phyloP scores from a whole-genome alignment of 2,888 invertebrate genomes.

The Sarcophaga carnaria region DNA sequence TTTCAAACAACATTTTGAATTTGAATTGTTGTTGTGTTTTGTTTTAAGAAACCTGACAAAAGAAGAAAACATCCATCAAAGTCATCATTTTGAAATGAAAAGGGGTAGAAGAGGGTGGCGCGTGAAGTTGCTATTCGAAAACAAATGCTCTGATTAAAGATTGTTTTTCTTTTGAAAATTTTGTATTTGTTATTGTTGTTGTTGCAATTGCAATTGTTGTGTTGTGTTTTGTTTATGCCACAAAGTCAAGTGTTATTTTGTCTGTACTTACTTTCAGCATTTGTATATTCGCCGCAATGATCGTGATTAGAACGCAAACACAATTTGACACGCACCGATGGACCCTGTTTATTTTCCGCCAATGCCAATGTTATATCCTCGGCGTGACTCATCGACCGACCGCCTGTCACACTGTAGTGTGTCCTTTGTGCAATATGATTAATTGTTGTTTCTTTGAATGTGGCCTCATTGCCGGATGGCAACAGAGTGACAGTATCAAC shows the following conservation, averaged over 20 bases:
- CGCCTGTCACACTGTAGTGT: conserved; percentile 74
- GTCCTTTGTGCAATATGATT: conserved; percentile 82
- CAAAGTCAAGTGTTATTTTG: conserved; percentile 8
- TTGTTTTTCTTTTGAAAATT: not conserved
- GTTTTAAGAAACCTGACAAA: not conserved
- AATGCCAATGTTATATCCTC: conserved; percentile 85
- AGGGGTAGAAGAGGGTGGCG: no score
- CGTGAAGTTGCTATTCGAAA: not conserved
- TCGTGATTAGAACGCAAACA: conserved; percentile 91
- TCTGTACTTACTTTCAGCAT: conserved; percentile 89
- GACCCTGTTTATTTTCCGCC: conserved; percentile 82
- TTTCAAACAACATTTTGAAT: no score
- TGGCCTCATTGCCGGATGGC: conserved; percentile 87
- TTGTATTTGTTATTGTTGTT: not conserved
- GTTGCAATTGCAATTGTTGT: not conserved
- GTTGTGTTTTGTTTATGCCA: not conserved
- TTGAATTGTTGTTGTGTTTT: not conserved
- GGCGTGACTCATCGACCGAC: conserved; percentile 83
- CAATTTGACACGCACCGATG: conserved; percentile 89
- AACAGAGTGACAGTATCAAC: conserved; percentile 88
- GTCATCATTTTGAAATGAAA: conserved; percentile 4
- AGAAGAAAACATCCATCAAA: conserved; percentile 12
- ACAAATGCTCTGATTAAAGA: not conserved
- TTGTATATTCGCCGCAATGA: conserved; percentile 91
- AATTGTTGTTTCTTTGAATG: conserved; percentile 87